Evolutionary conservation across 2,888 invertebrate genomes (phyloP).

Genomic region (Iphiclides podalirius): DNA sequence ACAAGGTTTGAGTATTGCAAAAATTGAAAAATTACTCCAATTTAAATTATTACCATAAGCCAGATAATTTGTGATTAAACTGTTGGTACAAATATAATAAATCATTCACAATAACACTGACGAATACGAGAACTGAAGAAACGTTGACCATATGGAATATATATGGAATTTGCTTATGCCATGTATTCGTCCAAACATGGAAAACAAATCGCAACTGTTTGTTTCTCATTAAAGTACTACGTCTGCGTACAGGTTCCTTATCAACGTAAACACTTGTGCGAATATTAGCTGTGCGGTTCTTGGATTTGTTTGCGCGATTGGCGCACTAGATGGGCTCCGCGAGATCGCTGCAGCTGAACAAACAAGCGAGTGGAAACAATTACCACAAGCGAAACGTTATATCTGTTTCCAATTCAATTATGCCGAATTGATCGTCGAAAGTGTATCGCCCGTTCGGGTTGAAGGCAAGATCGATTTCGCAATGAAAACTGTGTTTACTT

Average conservation of each 20-base stretch:
- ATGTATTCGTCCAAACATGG: too few species aligned
- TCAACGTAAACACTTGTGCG: conserved; percentile 11
- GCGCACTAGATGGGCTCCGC: conserved; percentile 10
- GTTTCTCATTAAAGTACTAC: not conserved
- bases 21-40: too few species aligned
- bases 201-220: not conserved
- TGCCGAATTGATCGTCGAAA: not conserved
- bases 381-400: conserved; percentile 15
- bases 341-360: conserved; percentile 21
- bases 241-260: conserved; percentile 4
- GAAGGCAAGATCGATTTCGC: too few species aligned
- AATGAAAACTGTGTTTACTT: not conserved
- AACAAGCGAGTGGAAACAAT: conserved; percentile 17
- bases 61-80: too few species aligned
- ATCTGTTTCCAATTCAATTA: conserved; percentile 20
- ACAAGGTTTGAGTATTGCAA: too few species aligned
- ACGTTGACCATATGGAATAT: too few species aligned
- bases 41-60: too few species aligned
- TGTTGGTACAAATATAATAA: too few species aligned
- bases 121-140: too few species aligned
- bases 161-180: too few species aligned
- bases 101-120: too few species aligned
- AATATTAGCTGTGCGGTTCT: conserved; percentile 17
- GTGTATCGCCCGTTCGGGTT: too few species aligned
- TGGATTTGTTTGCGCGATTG: conserved; percentile 21